Evolutionary conservation across 2,797 vertebrate genomes (phyloP).

Genomic region (Acipenser transmontanus): DNA sequence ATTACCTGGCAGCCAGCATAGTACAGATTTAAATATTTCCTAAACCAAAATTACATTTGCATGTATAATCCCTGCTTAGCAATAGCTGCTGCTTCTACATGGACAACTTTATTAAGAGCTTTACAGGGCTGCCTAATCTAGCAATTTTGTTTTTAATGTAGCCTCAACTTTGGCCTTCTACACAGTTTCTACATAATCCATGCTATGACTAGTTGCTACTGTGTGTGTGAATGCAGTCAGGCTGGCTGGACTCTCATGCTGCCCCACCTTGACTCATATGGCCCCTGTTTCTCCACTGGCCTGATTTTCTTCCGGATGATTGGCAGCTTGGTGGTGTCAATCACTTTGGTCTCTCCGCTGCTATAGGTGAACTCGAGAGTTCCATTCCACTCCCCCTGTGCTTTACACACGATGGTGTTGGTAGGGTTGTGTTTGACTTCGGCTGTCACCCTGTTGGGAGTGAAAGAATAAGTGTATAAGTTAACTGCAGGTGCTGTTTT

Average conservation of each 20-base stretch:
- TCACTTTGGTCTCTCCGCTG: conserved; percentile 85
- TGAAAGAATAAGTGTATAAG: neutral
- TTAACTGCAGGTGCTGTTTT: too few species aligned
- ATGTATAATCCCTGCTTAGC: neutral
- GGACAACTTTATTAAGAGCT: neutral
- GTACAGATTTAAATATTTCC: too few species aligned
- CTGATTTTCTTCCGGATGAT: conserved; percentile 79
- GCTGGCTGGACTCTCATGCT: neutral
- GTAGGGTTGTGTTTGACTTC: conserved; percentile 89
- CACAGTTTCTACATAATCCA: too few species aligned
- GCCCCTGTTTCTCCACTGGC: conserved; percentile 71
- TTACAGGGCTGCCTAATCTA: neutral
- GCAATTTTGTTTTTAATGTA: neutral
- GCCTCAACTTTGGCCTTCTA: too few species aligned
- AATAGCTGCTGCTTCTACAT: neutral
- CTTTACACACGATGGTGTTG: conserved; percentile 83
- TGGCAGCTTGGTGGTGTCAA: conserved; percentile 77
- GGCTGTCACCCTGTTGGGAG: conserved; percentile 71
- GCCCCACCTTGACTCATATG: conserved; percentile 76
- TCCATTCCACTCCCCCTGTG: conserved; percentile 94
- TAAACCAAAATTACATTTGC: too few species aligned
- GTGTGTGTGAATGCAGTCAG: neutral
- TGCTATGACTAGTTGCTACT: too few species aligned
- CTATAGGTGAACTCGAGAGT: conserved; percentile 86
- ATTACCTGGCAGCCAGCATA: too few species aligned